Percentiles rank a stretch among this genome's conserved stretches.
Conservation (phyloP, 2,113 vertebrate genomes). For the Elaphurus davidianus region DNA sequence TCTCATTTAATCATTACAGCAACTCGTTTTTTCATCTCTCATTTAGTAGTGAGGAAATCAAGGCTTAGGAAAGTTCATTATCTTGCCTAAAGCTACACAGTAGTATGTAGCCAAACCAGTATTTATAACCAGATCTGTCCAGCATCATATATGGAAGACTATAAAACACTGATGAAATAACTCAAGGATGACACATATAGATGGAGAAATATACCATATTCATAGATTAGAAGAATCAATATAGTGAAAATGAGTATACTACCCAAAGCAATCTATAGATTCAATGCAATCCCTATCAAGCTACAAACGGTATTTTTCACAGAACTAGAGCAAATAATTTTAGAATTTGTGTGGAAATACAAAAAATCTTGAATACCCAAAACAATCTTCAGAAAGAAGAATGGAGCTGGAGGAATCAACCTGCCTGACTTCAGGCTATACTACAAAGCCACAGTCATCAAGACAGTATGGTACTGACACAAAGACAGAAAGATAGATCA, state of each 20-base stretch:
- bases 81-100: neutral
- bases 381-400: neutral
- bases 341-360: neutral
- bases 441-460: neutral
- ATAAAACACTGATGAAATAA: neutral
- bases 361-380: neutral
- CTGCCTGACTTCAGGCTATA: neutral
- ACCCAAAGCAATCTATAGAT: neutral
- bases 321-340: neutral
- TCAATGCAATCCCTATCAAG: neutral
- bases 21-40: neutral
- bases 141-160: neutral
- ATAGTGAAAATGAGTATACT: neutral
- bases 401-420: neutral
- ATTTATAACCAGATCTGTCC: neutral
- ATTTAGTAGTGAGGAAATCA: neutral
- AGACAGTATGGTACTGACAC: neutral
- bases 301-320: neutral
- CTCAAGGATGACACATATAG: neutral
- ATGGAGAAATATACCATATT: neutral
- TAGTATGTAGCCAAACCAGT: neutral
- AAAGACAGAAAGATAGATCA: neutral
- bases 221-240: neutral
- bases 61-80: neutral
- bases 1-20: neutral